Conservation (phyloP, 2,888 invertebrate genomes). For the Homarus gammarus region DNA sequence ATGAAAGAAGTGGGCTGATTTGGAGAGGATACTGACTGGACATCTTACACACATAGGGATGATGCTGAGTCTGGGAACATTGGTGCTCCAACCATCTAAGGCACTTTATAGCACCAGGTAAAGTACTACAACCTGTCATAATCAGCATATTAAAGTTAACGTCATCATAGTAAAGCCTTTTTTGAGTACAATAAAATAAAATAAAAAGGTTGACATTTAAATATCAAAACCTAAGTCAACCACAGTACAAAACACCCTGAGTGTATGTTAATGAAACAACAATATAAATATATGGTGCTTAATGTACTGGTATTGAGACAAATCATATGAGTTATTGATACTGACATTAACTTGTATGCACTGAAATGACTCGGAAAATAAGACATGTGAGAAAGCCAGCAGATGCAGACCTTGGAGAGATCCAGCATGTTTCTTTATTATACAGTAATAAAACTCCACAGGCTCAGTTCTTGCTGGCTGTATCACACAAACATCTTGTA, state of each 20-base stretch:
- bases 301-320: background rate
- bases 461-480: background rate
- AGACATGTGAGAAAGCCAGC: conserved; percentile 32
- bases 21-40: conserved; percentile 17
- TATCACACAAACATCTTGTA: conserved; percentile 23
- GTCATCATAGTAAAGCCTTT: background rate
- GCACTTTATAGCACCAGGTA: conserved; percentile 71
- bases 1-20: conserved; percentile 11
- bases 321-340: background rate
- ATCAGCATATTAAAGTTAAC: background rate
- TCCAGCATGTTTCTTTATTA: background rate
- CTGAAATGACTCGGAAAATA: conserved; percentile 19
- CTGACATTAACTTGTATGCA: conserved; percentile 24
- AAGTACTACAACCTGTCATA: conserved; percentile 63
- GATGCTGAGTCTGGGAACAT: conserved; percentile 34
- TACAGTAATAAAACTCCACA: background rate
- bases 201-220: background rate
- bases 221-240: background rate
- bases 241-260: background rate
- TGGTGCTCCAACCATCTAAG: conserved; percentile 71
- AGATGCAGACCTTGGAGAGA: background rate
- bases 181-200: background rate
- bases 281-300: background rate
- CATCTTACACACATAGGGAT: conserved; percentile 10
- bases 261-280: background rate